Conservation (phyloP, 2,888 invertebrate species). For the Pocota personata region DNA sequence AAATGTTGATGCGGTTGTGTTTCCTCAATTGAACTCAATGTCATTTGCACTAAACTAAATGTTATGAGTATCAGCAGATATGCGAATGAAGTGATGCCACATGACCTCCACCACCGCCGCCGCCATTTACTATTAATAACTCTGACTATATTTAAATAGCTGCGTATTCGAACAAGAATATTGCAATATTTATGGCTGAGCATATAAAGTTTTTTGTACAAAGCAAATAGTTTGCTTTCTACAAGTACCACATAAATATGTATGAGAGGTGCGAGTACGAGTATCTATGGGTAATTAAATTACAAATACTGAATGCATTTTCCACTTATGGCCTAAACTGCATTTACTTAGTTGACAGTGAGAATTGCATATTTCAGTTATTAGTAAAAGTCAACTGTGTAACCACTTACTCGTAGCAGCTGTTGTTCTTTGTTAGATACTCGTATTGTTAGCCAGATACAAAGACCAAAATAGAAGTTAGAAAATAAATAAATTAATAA, state of each 20-base stretch:
- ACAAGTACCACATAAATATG: slow-evolving; percentile 3
- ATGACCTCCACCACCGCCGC: too few relatives aligned
- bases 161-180: background rate
- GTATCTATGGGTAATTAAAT: slow-evolving; percentile 34
- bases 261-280: too few relatives aligned
- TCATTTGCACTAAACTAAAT: slow-evolving; percentile 39
- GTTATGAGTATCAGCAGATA: background rate
- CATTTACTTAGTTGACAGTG: background rate
- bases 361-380: background rate
- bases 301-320: slow-evolving; percentile 1
- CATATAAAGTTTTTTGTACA: slow-evolving; percentile 21
- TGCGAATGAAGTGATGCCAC: slow-evolving; percentile 11
- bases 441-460: background rate
- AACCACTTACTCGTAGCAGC: background rate
- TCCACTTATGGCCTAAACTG: slow-evolving; percentile 37
- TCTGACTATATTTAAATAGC: slow-evolving; percentile 24
- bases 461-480: background rate
- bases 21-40: slow-evolving; percentile 64
- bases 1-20: slow-evolving; percentile 24
- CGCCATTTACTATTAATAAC: slow-evolving; percentile 31
- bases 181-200: background rate
- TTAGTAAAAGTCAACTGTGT: background rate
- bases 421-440: background rate
- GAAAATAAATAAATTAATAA: background rate
- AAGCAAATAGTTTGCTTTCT: slow-evolving; percentile 14